A percentile compares a stretch with the other conserved stretches of the same genome.
Conservation (phyloP, 2,888 invertebrate genomes). For the Galeruca laticollis region DNA sequence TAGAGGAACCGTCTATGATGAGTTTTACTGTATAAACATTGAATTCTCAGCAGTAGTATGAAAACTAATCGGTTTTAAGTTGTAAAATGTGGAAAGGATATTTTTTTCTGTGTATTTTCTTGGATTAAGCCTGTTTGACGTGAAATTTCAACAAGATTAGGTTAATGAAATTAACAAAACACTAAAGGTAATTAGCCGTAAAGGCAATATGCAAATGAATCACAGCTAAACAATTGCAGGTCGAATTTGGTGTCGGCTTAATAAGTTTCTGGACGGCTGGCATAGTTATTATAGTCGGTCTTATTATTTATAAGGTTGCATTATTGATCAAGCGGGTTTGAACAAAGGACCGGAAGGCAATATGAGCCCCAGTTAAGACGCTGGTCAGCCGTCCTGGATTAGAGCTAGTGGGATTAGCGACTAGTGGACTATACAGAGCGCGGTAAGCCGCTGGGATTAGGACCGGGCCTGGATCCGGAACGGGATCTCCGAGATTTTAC, state of each 20-base stretch:
- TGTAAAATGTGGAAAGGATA: too few relatives aligned
- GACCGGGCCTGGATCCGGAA: slow-evolving; percentile 64
- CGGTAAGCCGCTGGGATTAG: slow-evolving; percentile 68
- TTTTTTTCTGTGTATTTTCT: too few relatives aligned
- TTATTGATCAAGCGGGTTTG: slow-evolving; percentile 65
- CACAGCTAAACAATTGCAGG: slow-evolving; percentile 36
- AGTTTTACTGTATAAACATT: too few relatives aligned
- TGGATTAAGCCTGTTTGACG: not conserved
- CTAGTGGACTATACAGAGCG: slow-evolving; percentile 67
- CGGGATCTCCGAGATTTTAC: slow-evolving; percentile 67
- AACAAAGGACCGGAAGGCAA: slow-evolving; percentile 68
- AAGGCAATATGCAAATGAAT: slow-evolving; percentile 35
- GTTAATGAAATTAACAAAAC: slow-evolving; percentile 34
- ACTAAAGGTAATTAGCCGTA: slow-evolving; percentile 23
- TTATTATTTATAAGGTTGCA: slow-evolving; percentile 68
- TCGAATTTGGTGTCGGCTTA: slow-evolving; percentile 32
- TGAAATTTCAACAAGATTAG: not conserved
- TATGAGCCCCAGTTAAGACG: slow-evolving; percentile 68
- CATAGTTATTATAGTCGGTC: slow-evolving; percentile 60
- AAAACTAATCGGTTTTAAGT: too few relatives aligned
- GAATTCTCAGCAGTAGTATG: too few relatives aligned
- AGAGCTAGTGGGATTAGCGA: slow-evolving; percentile 67
- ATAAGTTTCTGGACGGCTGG: slow-evolving; percentile 40
- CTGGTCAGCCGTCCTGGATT: slow-evolving; percentile 68
- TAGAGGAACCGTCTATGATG: too few relatives aligned